These are phyloP conservation scores for Drosophila eugracilis DNA, from an alignment of 1,140 invertebrate species.

Conservation along the genomic window DNA sequence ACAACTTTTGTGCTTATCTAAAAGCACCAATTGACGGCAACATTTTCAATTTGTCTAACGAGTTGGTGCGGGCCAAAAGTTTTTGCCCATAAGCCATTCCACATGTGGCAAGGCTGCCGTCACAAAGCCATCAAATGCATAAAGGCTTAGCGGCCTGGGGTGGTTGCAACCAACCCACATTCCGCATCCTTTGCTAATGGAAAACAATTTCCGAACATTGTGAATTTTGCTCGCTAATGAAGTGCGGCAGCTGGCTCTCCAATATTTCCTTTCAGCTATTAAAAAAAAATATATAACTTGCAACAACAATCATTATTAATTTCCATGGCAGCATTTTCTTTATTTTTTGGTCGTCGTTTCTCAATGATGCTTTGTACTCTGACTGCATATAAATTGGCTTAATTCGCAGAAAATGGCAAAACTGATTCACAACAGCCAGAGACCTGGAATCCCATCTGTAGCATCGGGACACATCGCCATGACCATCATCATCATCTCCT, in stretches of 20 bases:
- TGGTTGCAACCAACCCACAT: conserved; percentile 1
- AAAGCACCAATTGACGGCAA: conserved; percentile 76
- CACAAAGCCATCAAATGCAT: conserved; percentile 80
- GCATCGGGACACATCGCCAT: conserved; percentile 31
- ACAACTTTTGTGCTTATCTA: conserved; percentile 47
- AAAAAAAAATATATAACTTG: conserved; percentile 48
- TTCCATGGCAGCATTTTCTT: conserved; percentile 53
- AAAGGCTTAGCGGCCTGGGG: conserved; percentile 69
- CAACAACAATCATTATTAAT: conserved; percentile 68
- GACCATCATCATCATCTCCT: conserved; percentile 43
- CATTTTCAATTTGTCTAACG: conserved; percentile 82
- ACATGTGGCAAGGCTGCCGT: conserved; percentile 52
- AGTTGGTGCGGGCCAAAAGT: conserved; percentile 61
- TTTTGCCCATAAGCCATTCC: conserved; percentile 52
- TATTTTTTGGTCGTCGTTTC: conserved; percentile 21
- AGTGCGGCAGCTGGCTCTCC: conserved; percentile 40
- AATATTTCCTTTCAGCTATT: conserved; percentile 35
- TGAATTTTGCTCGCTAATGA: conserved; percentile 70
- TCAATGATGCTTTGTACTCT: conserved; percentile 41
- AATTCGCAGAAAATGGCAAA: conserved; percentile 78
- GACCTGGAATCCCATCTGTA: conserved; percentile 23
- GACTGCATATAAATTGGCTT: conserved; percentile 75
- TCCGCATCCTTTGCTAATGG: conserved; percentile 41
- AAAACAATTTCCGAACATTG: conserved; percentile 65
- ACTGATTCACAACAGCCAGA: conserved; percentile 42